Percentiles rank a stretch among this genome's conserved stretches.
phyloP scores from a whole-genome alignment of 2,888 invertebrate species.

The Agapetus fuscipes region DNA sequence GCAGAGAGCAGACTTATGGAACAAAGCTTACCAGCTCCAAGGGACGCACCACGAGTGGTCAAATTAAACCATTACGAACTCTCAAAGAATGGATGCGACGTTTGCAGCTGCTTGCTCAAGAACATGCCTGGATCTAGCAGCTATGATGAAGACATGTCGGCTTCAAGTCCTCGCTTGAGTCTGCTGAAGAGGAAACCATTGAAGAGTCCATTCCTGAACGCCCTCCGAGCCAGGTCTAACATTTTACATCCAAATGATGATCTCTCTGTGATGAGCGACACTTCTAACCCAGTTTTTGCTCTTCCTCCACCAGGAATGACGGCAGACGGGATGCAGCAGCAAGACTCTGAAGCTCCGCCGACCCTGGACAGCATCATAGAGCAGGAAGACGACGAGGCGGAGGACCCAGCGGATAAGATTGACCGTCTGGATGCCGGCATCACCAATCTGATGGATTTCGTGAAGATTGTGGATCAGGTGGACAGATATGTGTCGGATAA shows the following conservation, averaged over 20 bases:
- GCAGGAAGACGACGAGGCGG: not conserved
- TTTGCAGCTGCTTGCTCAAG: constrained; percentile 17
- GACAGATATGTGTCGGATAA: constrained; percentile 15
- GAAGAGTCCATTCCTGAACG: no score
- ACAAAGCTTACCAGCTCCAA: not conserved
- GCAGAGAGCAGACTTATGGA: not conserved
- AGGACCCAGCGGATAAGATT: not conserved
- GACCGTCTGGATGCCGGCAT: constrained; percentile 9
- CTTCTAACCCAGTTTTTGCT: constrained; percentile 4
- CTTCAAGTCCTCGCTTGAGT: no score
- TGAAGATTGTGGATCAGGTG: constrained; percentile 16
- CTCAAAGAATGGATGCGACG: constrained; percentile 11
- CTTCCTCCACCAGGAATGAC: constrained; percentile 5
- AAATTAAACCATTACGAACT: constrained; percentile 3
- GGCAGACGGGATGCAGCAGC: not conserved
- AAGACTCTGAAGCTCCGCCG: no score
- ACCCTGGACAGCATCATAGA: not conserved
- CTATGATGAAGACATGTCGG: no score
- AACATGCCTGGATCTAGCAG: constrained; percentile 9
- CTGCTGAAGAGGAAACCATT: no score
- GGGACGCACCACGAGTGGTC: not conserved
- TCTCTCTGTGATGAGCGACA: constrained; percentile 5
- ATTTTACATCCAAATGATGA: no score
- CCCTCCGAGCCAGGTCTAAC: no score
- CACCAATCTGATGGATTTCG: constrained; percentile 15